Evolutionary conservation across 2,113 vertebrate genomes (phyloP), one percentile per base, ranked within the genome.

Genomic region (Delphinus delphis): DNA sequence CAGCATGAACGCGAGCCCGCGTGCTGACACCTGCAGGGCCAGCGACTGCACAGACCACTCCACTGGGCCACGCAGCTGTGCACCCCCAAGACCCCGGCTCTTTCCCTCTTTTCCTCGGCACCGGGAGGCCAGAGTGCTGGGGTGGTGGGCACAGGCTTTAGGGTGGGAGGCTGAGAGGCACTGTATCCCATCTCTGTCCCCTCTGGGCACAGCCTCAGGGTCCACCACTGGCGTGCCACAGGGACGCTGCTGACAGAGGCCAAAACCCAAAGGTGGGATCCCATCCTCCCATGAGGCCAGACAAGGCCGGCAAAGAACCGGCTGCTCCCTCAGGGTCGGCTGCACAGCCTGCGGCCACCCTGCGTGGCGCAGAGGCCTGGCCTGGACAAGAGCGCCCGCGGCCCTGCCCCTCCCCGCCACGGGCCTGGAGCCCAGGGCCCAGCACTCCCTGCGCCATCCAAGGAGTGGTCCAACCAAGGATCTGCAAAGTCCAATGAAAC

Each of bases 171-270:
- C 3, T 2, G 6, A 74, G 18, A 2, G n/a, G 33, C 18, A 36
- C 41, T 0, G n/a, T 1, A 6, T 6, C n/a, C 55, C 60, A 36
- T 23, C 28, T 8, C 33, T 36, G 11, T 11, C 17, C 20, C 0
- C 26, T 2, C 5, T 14, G 5, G 5, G 14, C 50, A 31, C 3
- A 25, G 41, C 91, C 12, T 21, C 50, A 33, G 15, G 25, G 6
- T 1, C 47, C 21, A 11, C 11, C 23, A 11, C 17, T 5, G 1
- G 41, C 1, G 25, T 2, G 2, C 8, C 33, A 6, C 20, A 0
- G n/a, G 62, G 4, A 6, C 4, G 0, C 1, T 1, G 20, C 36
- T 2, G 5, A 11, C 12, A 10, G 0, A 1, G 13, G 76, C 77
- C 28, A 12, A 11, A n/a, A 8, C 73, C 28, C 1, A 4, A 15